Conservation (phyloP, 2,888 invertebrate species). For the Rhaphigaster nebulosa region DNA sequence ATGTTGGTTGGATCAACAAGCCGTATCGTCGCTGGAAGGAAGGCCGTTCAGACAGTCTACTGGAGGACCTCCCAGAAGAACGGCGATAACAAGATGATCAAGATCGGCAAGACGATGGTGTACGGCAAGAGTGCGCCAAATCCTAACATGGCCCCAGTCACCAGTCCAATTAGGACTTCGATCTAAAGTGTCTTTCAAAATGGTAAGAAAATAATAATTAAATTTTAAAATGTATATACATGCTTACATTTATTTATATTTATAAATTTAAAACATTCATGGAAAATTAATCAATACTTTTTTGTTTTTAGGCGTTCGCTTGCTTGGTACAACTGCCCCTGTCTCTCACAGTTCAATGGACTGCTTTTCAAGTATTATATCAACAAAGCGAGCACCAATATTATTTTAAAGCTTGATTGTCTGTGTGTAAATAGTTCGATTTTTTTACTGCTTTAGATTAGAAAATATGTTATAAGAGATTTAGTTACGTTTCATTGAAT, state of each 20-base stretch:
- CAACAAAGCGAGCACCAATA: background rate
- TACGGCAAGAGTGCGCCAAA: slow-evolving; percentile 31
- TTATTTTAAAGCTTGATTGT: background rate
- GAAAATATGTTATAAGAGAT: background rate
- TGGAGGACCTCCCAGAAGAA: slow-evolving; percentile 73
- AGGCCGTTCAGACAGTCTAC: slow-evolving; percentile 83
- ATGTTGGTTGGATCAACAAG: slow-evolving; percentile 79
- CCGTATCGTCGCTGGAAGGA: slow-evolving; percentile 80
- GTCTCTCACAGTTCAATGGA: background rate
- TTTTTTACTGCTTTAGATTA: background rate
- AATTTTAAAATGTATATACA: too few species aligned
- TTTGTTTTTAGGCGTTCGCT: background rate
- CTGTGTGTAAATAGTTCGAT: background rate
- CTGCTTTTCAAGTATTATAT: background rate
- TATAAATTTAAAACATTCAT: background rate
- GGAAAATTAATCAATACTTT: background rate
- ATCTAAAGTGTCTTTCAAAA: background rate
- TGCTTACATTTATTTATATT: too few species aligned
- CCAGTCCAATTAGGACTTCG: background rate
- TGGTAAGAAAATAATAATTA: background rate
- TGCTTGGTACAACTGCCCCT: background rate
- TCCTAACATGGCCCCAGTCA: slow-evolving; percentile 23
- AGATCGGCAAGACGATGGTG: slow-evolving; percentile 61
- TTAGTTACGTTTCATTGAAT: background rate
- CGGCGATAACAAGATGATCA: slow-evolving; percentile 62